Evolutionary conservation across 2,888 invertebrate genomes (phyloP).

Genomic region (Drosophila percnosoma): DNA sequence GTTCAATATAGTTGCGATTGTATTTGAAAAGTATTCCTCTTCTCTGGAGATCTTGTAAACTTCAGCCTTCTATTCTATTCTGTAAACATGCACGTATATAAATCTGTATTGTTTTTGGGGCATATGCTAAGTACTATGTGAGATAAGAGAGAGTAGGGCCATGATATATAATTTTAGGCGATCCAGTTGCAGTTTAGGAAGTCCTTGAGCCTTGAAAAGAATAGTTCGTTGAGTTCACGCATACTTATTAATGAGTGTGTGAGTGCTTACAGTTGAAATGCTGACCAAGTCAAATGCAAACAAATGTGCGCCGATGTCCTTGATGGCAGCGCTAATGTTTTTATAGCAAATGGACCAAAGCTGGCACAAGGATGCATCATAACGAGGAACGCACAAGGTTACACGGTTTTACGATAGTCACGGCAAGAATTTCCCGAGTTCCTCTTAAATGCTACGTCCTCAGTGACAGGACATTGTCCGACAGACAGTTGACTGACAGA

Average conservation of each 20-base stretch:
- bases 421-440: conserved; percentile 62
- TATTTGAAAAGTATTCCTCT: background rate
- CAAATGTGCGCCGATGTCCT: conserved; percentile 59
- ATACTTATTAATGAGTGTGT: conserved; percentile 54
- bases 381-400: conserved; percentile 61
- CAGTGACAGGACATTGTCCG: conserved; percentile 1
- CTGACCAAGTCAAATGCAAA: conserved; percentile 68
- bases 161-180: background rate
- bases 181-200: conserved; percentile 6
- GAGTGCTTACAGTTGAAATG: conserved; percentile 43
- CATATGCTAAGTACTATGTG: background rate
- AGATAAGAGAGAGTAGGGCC: background rate
- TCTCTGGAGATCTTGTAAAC: background rate
- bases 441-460: conserved; percentile 50
- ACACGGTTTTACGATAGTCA: conserved; percentile 57
- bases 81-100: background rate
- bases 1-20: background rate
- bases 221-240: conserved; percentile 17
- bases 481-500: conserved; percentile 5
- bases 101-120: background rate
- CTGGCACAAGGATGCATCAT: conserved; percentile 37
- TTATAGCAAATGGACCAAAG: conserved; percentile 49
- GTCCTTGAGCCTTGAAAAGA: conserved; percentile 35
- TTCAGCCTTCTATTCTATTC: background rate
- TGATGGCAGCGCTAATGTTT: conserved; percentile 72